Base-by-base conservation (phyloP, 2,113 vertebrate species). In the Procavia capensis region DNA sequence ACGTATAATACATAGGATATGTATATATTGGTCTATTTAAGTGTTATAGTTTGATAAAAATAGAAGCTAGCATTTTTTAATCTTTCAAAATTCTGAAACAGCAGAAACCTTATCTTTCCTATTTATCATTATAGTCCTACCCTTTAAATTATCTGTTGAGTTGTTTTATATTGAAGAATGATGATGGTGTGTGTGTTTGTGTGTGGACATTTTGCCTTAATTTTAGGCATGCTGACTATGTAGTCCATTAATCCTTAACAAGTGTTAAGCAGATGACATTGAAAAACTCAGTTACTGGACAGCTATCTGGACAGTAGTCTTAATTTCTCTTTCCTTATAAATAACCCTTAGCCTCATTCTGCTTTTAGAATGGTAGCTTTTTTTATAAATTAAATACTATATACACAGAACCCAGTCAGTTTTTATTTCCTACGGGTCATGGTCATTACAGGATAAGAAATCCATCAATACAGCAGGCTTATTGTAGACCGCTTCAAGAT, bases 1-100 rank as follows among this genome's bases (percentile, higher is more conserved):
- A 99, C 85, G 94, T 96, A 39, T 84, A 87, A 85, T 78, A 39
- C 20, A 86, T 81, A 76, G 43, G 11, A 25, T 94, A 2, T 85
- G 13, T 88, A 89, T 87, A 27, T 80, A 13, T 88, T 94, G 45
- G 34, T 70, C 72, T 93, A 94, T 89, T 91, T 91, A 50, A 88
- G 68, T 20, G 91, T 6, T 95, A 7, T 92, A 24, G 7, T 76
- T 93, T 95, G 45, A 75, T 85, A 22, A 79, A 92, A 24, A 27
- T 79, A 25, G 41, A 97, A 87, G 89, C 34, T 79, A 91, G 72
- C 22, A 61, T 63, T 3, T 61, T 78, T 50, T 75, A 78, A 29
- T 8, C 14, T 86, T 57, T 85, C 66, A 68, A 85, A 91, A 84
- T 90, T 81, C 34, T 25, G 10, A 70, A 22, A 47, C 45, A 87